A percentile compares a stretch with the other conserved stretches of the same genome.
phyloP scores from a whole-genome alignment of 1,140 invertebrate genomes.

The Anastrepha ludens region DNA sequence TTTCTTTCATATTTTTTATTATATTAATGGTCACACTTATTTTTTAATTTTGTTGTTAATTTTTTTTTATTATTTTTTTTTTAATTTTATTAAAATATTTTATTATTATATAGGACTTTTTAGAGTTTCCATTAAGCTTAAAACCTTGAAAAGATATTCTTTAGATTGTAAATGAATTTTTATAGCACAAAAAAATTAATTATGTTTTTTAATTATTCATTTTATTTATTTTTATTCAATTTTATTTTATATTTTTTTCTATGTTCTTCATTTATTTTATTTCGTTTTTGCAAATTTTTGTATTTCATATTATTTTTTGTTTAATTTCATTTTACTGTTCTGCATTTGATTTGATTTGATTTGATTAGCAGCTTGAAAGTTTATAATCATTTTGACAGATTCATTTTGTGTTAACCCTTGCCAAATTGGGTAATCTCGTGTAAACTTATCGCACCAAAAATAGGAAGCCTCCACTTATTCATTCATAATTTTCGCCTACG shows the following conservation, averaged over 20 bases:
- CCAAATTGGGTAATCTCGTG: constrained; percentile 16
- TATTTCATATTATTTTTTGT: not conserved
- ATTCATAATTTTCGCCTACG: constrained; percentile 4
- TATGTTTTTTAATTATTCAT: not conserved
- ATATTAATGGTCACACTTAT: too few relatives aligned
- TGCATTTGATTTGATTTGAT: too few relatives aligned
- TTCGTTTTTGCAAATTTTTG: not conserved
- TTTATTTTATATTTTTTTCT: not conserved
- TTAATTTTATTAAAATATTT: too few relatives aligned
- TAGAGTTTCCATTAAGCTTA: not conserved
- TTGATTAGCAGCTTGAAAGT: not conserved
- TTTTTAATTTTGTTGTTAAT: too few relatives aligned
- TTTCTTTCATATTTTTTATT: too few relatives aligned
- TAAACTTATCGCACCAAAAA: constrained; percentile 14
- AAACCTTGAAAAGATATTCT: too few relatives aligned
- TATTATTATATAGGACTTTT: not conserved
- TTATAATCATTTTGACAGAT: not conserved
- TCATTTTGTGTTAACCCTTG: not conserved
- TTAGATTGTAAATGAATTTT: too few relatives aligned
- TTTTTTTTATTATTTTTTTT: too few relatives aligned
- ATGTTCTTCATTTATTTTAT: not conserved
- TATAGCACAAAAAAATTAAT: too few relatives aligned
- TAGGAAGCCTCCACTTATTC: not conserved
- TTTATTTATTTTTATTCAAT: not conserved
- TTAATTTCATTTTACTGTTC: not conserved